Base-by-base conservation (phyloP, 2,888 invertebrate species). In the Parthenolecanium corni region DNA sequence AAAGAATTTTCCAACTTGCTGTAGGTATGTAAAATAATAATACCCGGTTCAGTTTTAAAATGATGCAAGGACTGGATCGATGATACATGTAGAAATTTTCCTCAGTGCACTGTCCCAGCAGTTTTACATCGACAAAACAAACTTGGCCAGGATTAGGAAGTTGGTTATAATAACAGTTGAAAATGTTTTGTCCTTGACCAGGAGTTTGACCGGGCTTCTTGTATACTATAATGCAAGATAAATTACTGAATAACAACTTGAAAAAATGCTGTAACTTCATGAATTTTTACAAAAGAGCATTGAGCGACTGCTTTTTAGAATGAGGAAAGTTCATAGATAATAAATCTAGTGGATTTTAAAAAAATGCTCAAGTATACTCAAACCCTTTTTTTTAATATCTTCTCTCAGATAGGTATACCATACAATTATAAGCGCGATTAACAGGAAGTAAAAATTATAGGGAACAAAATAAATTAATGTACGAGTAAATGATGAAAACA, bases 1-100 rank as follows among this genome's bases (percentile, higher is more conserved):
- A n/a, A n/a, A n/a, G n/a, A n/a, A n/a, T n/a, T n/a, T n/a, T n/a
- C n/a, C n/a, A n/a, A n/a, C n/a, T n/a, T n/a, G n/a, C n/a, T n/a
- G n/a, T n/a, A n/a, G n/a, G n/a, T n/a, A n/a, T n/a, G n/a, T n/a
- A n/a, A n/a, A n/a, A n/a, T n/a, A n/a, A n/a, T n/a, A n/a, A 63
- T 68, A 82, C 82, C 76, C 89, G 92, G 77, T 98, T 98, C 44
- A 98, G 77, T 74, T 97, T 97, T 63, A 98, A 78, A 73, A 96
- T 86, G 67, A 97, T 80, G 75, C 98, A 98, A 0, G 97, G 97
- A 20, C 86, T 83, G 46, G 92, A 92, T 72, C 85, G 85, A 72
- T 89, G 86, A 75, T 90, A 97, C 65, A 90, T 93, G 74, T 86
- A 98, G 69, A 83, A 79, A 71, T 91, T 86, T 67, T 87, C 86